Conservation (phyloP, 2,113 vertebrate species). For the Donacobius atricapilla region DNA sequence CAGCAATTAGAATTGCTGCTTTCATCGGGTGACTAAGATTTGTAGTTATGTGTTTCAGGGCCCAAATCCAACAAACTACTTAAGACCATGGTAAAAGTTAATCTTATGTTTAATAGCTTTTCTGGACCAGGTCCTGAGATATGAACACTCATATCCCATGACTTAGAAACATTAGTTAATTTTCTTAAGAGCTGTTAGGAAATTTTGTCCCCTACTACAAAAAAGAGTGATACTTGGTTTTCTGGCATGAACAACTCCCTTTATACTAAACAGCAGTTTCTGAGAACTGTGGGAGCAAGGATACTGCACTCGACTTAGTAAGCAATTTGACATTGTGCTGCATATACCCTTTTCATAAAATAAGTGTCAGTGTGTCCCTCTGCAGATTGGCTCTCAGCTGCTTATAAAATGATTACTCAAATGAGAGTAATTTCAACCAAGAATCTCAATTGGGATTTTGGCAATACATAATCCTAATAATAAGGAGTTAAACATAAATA, state of each 20-base stretch:
- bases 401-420: background rate
- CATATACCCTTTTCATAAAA: background rate
- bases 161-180: background rate
- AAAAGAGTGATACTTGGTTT: background rate
- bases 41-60: constrained; percentile 19
- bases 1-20: background rate
- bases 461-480: background rate
- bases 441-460: background rate
- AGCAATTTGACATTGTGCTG: background rate
- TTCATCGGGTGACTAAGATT: background rate
- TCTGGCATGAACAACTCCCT: background rate
- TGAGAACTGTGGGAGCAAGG: background rate
- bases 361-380: background rate
- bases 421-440: background rate
- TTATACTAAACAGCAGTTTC: background rate
- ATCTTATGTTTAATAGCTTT: constrained; percentile 21
- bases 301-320: background rate
- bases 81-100: background rate
- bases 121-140: constrained; percentile 9
- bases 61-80: constrained; percentile 13
- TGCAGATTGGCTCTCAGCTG: background rate
- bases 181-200: background rate
- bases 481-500: background rate
- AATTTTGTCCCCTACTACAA: background rate
- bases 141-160: background rate